A percentile compares a stretch with the other conserved stretches of the same genome.
These are phyloP conservation scores for Galeopsomyia nigrocyanea DNA, from an alignment of 2,888 invertebrate genomes.

Conservation along the genomic window DNA sequence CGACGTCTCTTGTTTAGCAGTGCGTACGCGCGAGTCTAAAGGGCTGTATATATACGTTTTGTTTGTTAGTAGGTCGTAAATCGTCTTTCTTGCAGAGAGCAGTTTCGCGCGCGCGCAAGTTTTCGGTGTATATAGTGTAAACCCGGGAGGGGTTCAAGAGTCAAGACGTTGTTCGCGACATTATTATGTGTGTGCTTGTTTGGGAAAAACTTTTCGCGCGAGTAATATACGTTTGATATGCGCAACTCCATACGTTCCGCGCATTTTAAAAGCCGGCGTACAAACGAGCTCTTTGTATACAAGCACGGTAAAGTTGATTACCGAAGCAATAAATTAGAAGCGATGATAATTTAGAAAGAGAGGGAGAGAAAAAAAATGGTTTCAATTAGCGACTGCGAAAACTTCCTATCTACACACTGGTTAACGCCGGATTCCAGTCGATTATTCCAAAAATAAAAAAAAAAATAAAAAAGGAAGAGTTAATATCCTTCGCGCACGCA, in stretches of 20 bases:
- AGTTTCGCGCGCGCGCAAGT: slow-evolving; percentile 40
- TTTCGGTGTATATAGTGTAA: slow-evolving; percentile 2
- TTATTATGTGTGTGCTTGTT: slow-evolving; percentile 43
- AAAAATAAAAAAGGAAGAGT: no score
- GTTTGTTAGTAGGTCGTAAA: slow-evolving; percentile 39
- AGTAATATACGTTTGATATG: not conserved
- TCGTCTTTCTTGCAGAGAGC: slow-evolving; percentile 27
- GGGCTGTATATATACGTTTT: slow-evolving; percentile 21
- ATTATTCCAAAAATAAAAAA: no score
- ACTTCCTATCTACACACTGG: no score
- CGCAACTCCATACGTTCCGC: slow-evolving; percentile 24
- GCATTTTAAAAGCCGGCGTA: not conserved
- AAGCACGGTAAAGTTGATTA: not conserved
- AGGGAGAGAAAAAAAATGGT: no score
- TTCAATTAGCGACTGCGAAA: no score
- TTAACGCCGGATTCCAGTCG: no score
- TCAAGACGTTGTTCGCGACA: slow-evolving; percentile 11
- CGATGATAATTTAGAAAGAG: no score
- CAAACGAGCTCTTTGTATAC: not conserved
- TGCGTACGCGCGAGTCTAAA: no score
- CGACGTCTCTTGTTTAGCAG: not conserved
- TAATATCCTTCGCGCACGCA: no score
- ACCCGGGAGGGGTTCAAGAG: not conserved
- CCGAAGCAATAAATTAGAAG: no score
- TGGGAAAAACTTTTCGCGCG: slow-evolving; percentile 22